Evolutionary conservation across 1,140 invertebrate species (phyloP), one percentile per base, ranked within the genome.

Genomic region (Drosophila obscura): DNA sequence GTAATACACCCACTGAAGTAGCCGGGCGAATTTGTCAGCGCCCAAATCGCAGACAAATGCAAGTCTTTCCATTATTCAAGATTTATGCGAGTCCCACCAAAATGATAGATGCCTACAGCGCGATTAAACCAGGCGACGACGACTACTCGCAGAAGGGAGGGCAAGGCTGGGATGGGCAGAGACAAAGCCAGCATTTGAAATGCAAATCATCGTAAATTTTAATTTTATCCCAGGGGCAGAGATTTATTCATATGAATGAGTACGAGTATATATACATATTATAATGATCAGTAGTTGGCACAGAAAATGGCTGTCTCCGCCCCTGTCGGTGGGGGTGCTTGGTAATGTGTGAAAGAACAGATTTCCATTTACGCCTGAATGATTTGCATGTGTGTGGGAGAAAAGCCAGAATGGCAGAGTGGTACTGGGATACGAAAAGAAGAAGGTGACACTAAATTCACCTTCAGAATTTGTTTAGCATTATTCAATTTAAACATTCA

Each of bases 121-220:
- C 19, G 19, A 19, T 19, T 1, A 19, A 19, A 19, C 19, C 19
- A 77, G 74, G 77, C 69, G 68, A 73, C 9, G 31, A 1, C 19
- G 19, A 11, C 9, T 35, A 11, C 31, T 35, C 9, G 9, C 31
- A 50, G 31, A 31, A 62, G 49, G 39, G 35, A 43, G 31, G 28
- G 26, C 51, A 48, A 31, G n/a, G 28, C 22, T 39, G 43, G 19
- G 45, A 35, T 13, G 48, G 41, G 24, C 52, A 50, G 39, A 76
- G 19, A 58, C 51, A 76, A 68, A 68, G 50, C 28, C 46, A 46
- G 19, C 45, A 87, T 87, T 87, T 88, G 74, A 73, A 87, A 82
- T 87, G 78, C 82, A 87, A 87, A 87, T 88, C 63, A 64, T 64
- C 52, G 78, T 85, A 87, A 85, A 85, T 85, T 87, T 82, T 82